Conservation (phyloP, 2,888 invertebrate species). For the Dioctria rufipes region DNA sequence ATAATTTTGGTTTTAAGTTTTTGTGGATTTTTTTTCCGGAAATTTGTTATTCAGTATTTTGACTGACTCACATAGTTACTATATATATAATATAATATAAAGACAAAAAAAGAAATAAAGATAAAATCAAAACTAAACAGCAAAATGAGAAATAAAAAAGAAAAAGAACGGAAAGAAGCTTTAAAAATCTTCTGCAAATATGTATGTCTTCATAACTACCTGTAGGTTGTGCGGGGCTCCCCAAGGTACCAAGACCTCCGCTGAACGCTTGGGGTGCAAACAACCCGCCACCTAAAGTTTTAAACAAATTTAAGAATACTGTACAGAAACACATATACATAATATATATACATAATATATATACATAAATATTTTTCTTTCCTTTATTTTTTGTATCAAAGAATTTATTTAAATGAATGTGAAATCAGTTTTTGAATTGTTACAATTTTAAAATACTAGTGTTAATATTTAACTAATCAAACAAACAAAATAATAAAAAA, state of each 20-base stretch:
- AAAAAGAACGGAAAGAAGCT: conserved; percentile 1
- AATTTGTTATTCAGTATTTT: no score
- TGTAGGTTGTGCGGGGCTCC: conserved; percentile 68
- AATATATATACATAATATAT: no score
- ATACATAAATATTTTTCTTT: not conserved
- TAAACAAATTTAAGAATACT: conserved; percentile 39
- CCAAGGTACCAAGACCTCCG: conserved; percentile 71
- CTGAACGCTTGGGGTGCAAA: conserved; percentile 70
- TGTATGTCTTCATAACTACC: conserved; percentile 60
- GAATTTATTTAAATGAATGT: no score
- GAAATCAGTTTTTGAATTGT: no score
- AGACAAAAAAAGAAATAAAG: no score
- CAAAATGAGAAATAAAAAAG: not conserved
- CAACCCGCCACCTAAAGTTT: conserved; percentile 67
- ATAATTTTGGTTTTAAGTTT: no score
- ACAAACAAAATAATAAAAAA: not conserved
- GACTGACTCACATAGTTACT: no score
- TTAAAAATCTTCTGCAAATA: conserved; percentile 25
- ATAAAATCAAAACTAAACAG: not conserved
- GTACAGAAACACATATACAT: not conserved
- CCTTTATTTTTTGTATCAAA: no score
- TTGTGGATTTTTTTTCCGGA: no score
- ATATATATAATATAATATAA: no score
- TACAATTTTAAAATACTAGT: no score
- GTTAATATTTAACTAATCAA: no score